phyloP scores from a whole-genome alignment of 1,140 invertebrate species.

The Pinna nobilis region DNA sequence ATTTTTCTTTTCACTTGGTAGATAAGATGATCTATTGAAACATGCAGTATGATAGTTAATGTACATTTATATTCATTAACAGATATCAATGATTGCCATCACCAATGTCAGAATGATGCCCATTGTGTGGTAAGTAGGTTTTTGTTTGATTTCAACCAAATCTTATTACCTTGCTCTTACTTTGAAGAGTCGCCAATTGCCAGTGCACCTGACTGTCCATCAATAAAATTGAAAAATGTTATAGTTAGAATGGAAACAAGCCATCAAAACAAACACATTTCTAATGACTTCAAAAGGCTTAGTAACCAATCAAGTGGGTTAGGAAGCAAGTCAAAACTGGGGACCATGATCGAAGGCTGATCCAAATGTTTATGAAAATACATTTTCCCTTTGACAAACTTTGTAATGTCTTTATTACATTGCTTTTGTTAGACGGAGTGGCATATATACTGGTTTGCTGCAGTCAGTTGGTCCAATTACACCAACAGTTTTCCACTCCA shows the following conservation, averaged over 20 bases:
- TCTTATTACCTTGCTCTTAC: neutral
- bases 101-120: conserved; percentile 73
- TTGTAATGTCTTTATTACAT: no score
- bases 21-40: no score
- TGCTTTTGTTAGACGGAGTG: no score
- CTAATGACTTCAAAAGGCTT: neutral
- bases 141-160: conserved; percentile 2
- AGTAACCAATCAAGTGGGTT: neutral
- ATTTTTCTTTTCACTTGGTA: no score
- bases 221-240: neutral
- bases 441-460: no score
- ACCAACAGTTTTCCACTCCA: no score
- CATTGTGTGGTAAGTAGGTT: conserved; percentile 71
- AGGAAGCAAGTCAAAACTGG: no score
- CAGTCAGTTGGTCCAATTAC: no score
- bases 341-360: no score
- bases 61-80: conserved; percentile 26
- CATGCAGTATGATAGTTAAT: neutral
- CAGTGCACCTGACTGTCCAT: no score
- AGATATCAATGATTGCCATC: conserved; percentile 71
- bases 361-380: no score
- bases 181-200: neutral
- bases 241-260: neutral
- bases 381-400: no score
- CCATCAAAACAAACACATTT: neutral